Base-by-base conservation (phyloP, 2,113 vertebrate species). In the Excalfactoria chinensis region DNA sequence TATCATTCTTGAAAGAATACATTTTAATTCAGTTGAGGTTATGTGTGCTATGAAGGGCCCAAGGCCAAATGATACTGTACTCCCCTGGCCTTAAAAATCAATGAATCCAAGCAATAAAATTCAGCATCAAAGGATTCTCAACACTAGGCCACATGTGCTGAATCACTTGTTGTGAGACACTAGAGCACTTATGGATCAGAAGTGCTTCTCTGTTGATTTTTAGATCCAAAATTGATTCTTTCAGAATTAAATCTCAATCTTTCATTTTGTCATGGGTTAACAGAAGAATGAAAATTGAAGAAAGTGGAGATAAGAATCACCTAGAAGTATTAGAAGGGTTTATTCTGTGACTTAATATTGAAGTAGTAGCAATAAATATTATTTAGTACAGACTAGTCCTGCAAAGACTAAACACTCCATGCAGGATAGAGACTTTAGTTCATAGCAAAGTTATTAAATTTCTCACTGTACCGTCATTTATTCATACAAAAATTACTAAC, bases 401-500 rank as follows among this genome's bases (percentile, higher is more conserved):
- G 80, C 53, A 72, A 88, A 75, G 51, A 63, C 37, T 85, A 62
- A 67, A 55, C 3, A 16, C 55, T 89, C 46, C 51, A 17, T 73
- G 40, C 43, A 10, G 4, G 84, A 83, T 87, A 74, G 68, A 86
- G 63, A 76, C 69, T 83, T 82, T 72, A 53, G 18, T 92, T 90
- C 68, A 70, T 41, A 90, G 49, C 51, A 69, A 48, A 90, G 46
- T 86, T 90, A 72, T 4, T 19, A 60, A 76, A 93, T 94, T 93
- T 89, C 69, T 93, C 34, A 78, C 55, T 89, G 37, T 71, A 46
- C 32, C 66, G 69, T 78, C 37, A 89, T 79, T 84, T 96, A 60
- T 77, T 93, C 64, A 80, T 74, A 62, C 55, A 87, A 87, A 92
- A 73, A 89, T 90, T 1, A 89, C 89, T 93, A 92, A 56, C 37